phyloP scores from a whole-genome alignment of 92 coral and sea anemone species.

The Palythoa heliodiscus region DNA sequence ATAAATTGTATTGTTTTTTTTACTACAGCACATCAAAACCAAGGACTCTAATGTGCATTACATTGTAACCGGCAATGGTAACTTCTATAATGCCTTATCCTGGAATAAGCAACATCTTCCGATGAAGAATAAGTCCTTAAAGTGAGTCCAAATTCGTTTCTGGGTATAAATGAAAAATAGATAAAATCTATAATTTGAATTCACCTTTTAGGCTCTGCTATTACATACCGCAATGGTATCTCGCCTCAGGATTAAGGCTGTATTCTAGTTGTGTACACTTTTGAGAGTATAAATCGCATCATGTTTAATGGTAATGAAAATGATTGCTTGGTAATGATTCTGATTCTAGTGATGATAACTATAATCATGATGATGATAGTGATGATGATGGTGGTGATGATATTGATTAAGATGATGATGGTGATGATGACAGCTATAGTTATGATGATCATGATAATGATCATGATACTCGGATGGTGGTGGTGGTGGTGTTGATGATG shows the following conservation, averaged over 20 bases:
- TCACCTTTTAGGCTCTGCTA: background rate
- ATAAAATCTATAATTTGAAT: background rate
- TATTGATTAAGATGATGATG: background rate
- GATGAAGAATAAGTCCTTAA: conserved; percentile 48
- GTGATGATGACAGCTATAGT: background rate
- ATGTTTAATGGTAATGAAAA: too few relatives aligned
- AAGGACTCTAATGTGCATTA: conserved; percentile 70
- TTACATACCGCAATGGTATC: background rate
- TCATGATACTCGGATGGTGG: too few relatives aligned
- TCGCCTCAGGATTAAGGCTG: too few relatives aligned
- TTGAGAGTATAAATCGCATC: too few relatives aligned
- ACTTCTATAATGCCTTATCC: conserved; percentile 51
- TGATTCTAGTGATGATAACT: too few relatives aligned
- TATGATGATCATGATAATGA: too few relatives aligned
- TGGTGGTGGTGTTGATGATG: too few relatives aligned
- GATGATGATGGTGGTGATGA: background rate
- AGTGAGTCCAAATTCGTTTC: conserved; percentile 53
- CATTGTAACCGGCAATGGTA: conserved; percentile 82
- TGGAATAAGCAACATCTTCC: conserved; percentile 48
- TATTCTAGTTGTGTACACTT: too few relatives aligned
- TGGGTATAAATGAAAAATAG: background rate
- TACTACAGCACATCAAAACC: conserved; percentile 78
- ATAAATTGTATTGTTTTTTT: background rate
- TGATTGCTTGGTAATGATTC: too few relatives aligned
- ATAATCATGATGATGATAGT: background rate